Evolutionary conservation across 1,140 invertebrate species (phyloP).

Genomic region (Leucophenga varia): DNA sequence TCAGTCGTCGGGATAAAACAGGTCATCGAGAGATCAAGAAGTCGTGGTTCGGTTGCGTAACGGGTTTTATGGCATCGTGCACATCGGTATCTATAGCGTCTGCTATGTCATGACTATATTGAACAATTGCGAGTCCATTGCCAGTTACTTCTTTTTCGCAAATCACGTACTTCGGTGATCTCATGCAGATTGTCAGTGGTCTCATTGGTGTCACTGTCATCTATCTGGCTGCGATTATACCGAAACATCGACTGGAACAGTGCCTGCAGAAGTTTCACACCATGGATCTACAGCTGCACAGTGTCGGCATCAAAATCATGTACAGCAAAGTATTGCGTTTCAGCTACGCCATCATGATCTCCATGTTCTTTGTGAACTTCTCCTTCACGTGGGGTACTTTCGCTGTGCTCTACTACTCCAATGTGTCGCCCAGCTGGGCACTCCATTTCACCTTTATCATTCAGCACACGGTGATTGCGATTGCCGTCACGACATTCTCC

Average conservation of each 20-base stretch:
- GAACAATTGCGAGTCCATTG: conserved; percentile 46
- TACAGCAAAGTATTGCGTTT: conserved; percentile 47
- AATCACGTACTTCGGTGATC: conserved; percentile 46
- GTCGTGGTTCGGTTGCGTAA: conserved; percentile 36
- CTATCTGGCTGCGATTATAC: conserved; percentile 41
- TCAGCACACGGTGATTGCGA: conserved; percentile 46
- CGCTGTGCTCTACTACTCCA: conserved; percentile 28
- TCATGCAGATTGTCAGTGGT: conserved; percentile 48
- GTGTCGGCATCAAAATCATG: conserved; percentile 47
- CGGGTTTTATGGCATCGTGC: conserved; percentile 32
- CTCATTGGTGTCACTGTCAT: conserved; percentile 51
- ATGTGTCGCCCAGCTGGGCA: conserved; percentile 25
- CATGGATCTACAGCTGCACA: conserved; percentile 38
- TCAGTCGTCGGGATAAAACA: conserved; percentile 13
- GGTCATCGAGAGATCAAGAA: conserved; percentile 29
- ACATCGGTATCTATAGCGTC: conserved; percentile 29
- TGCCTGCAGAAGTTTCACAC: conserved; percentile 37
- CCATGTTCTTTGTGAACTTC: conserved; percentile 30
- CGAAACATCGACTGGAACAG: conserved; percentile 38
- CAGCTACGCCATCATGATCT: conserved; percentile 33
- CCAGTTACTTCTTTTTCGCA: conserved; percentile 46
- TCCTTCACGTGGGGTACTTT: conserved; percentile 36
- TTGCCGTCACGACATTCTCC: conserved; percentile 32
- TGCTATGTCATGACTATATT: conserved; percentile 37
- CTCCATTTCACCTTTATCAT: conserved; percentile 42